These are phyloP conservation scores for Drosophila paranaensis DNA, from an alignment of 2,888 invertebrate genomes.

Conservation along the genomic window DNA sequence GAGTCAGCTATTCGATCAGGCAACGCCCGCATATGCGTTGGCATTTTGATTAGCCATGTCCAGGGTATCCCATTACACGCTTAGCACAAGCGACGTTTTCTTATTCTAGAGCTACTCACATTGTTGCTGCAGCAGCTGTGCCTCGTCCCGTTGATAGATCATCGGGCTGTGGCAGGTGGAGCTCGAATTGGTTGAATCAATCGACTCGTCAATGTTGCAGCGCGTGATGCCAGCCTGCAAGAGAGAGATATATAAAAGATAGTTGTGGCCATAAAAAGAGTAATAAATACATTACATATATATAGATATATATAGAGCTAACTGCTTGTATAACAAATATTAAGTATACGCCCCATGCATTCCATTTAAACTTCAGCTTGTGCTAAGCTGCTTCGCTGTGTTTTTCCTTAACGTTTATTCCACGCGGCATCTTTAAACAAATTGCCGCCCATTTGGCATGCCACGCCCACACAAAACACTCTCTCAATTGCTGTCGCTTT, in stretches of 20 bases:
- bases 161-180: constrained; percentile 85
- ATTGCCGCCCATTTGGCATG: constrained; percentile 59
- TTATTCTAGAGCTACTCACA: constrained; percentile 66
- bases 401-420: constrained; percentile 23
- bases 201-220: constrained; percentile 84
- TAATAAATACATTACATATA: too few relatives aligned
- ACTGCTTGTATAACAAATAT: constrained; percentile 6
- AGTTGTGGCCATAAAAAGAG: neutral
- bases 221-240: constrained; percentile 84
- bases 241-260: neutral
- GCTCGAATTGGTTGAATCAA: constrained; percentile 84
- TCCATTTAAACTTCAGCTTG: neutral
- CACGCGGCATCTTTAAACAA: constrained; percentile 62
- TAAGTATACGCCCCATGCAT: constrained; percentile 31
- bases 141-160: constrained; percentile 84
- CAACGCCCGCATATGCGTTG: constrained; percentile 38
- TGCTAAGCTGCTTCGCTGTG: constrained; percentile 4
- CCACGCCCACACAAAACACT: constrained; percentile 6
- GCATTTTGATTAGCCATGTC: constrained; percentile 65
- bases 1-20: constrained; percentile 22
- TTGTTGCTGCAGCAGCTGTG: constrained; percentile 81
- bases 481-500: constrained; percentile 27
- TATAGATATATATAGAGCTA: neutral
- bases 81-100: constrained; percentile 33
- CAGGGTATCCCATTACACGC: constrained; percentile 35